Evolutionary conservation across 2,113 vertebrate genomes (phyloP).

Genomic region (Nerophis lumbriciformis): DNA sequence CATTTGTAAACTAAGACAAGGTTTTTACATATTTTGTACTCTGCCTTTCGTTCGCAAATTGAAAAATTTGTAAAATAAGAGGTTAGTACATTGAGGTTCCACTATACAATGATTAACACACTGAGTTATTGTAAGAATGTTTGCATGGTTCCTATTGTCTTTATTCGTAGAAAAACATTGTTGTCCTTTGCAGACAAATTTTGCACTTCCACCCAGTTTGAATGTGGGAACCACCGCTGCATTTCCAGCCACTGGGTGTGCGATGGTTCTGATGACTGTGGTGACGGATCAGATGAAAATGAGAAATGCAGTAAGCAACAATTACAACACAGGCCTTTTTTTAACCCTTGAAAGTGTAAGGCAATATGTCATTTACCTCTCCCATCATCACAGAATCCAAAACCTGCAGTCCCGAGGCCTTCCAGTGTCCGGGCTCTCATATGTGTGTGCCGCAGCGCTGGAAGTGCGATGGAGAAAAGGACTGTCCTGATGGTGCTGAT

Average conservation of each 20-base stretch:
- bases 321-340: neutral
- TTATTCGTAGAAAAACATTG: neutral
- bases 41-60: too few species aligned
- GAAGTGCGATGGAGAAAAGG: slow-evolving; percentile 92
- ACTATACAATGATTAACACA: neutral
- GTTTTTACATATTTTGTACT: too few species aligned
- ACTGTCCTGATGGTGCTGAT: slow-evolving; percentile 85
- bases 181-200: slow-evolving; percentile 78
- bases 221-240: slow-evolving; percentile 91
- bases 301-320: slow-evolving; percentile 82
- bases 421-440: slow-evolving; percentile 87
- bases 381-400: slow-evolving; percentile 72
- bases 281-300: slow-evolving; percentile 85
- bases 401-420: slow-evolving; percentile 82
- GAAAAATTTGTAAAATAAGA: too few species aligned
- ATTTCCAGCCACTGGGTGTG: slow-evolving; percentile 94
- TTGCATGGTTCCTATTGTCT: neutral
- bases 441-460: slow-evolving; percentile 85
- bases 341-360: neutral
- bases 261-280: slow-evolving; percentile 89
- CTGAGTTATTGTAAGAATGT: neutral
- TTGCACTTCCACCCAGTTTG: slow-evolving; percentile 86
- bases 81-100: too few species aligned
- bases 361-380: neutral
- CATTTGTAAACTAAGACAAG: too few species aligned